Percentiles rank a stretch among this genome's conserved stretches.
Conservation (phyloP, 1,140 invertebrate genomes). For the Leptopilina clavipes region DNA sequence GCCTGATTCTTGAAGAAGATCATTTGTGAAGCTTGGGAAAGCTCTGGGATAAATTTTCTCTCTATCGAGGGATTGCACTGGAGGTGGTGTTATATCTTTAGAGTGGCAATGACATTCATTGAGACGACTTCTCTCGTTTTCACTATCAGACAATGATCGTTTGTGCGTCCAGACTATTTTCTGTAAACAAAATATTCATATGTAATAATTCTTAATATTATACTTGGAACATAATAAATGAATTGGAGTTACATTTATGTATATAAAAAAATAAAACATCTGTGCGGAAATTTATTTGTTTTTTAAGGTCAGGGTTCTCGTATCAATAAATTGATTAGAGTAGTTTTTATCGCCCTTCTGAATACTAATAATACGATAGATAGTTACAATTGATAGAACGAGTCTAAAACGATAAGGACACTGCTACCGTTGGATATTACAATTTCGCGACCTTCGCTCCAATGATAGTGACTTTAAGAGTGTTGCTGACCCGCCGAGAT, state of each 20-base stretch:
- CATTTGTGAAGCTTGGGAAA: slow-evolving; percentile 66
- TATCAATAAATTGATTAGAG: slow-evolving; percentile 8
- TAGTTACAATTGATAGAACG: slow-evolving; percentile 32
- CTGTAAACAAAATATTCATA: slow-evolving; percentile 55
- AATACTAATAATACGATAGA: slow-evolving; percentile 1
- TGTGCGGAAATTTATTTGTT: neutral
- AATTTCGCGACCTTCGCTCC: slow-evolving; percentile 39
- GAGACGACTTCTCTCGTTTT: slow-evolving; percentile 37
- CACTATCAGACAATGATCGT: slow-evolving; percentile 63
- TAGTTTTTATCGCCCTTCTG: neutral
- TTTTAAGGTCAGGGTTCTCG: neutral
- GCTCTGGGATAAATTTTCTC: slow-evolving; percentile 46
- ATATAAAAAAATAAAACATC: neutral
- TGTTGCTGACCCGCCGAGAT: neutral
- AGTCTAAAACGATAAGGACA: slow-evolving; percentile 41
- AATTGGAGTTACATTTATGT: too few relatives aligned
- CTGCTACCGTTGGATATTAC: slow-evolving; percentile 23
- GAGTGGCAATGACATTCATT: slow-evolving; percentile 38
- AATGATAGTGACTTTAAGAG: neutral
- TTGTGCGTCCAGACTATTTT: slow-evolving; percentile 37
- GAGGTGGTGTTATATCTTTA: slow-evolving; percentile 23
- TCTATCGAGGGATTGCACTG: slow-evolving; percentile 36
- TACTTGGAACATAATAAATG: too few relatives aligned
- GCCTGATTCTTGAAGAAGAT: slow-evolving; percentile 58
- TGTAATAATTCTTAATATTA: too few relatives aligned